Conservation (phyloP, 1,140 invertebrate genomes). For the Zelostemma sp. region DNA sequence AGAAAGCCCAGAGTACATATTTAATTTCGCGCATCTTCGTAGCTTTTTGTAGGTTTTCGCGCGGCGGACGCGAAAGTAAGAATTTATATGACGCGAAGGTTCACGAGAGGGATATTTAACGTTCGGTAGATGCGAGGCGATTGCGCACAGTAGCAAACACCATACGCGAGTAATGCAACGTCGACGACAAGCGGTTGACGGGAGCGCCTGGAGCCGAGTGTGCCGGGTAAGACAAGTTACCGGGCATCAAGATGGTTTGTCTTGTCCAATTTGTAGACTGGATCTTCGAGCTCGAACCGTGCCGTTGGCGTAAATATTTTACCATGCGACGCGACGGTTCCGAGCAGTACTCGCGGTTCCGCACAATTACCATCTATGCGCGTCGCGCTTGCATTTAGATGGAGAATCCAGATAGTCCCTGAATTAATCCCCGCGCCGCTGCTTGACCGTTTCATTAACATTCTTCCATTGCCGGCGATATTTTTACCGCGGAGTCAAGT, state of each 20-base stretch:
- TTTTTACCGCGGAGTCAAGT: not conserved
- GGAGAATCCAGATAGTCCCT: not conserved
- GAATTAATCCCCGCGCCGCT: not conserved
- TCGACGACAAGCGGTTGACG: slow-evolving; percentile 44
- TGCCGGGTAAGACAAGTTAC: slow-evolving; percentile 20
- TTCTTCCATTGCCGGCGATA: not conserved
- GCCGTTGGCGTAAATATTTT: slow-evolving; percentile 24
- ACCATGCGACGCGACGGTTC: slow-evolving; percentile 1
- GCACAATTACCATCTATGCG: slow-evolving; percentile 8
- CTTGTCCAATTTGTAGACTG: slow-evolving; percentile 34
- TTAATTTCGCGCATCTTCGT: no score
- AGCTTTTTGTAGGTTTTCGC: no score
- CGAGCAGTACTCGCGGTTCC: not conserved
- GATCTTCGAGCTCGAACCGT: slow-evolving; percentile 12
- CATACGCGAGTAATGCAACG: slow-evolving; percentile 32
- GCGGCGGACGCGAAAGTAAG: no score
- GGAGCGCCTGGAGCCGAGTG: slow-evolving; percentile 31
- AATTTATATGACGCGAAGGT: no score
- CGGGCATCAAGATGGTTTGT: slow-evolving; percentile 26
- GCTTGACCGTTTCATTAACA: slow-evolving; percentile 1
- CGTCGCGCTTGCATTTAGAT: slow-evolving; percentile 3
- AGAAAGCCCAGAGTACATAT: no score
- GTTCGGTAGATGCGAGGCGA: slow-evolving; percentile 18
- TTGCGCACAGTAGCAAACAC: slow-evolving; percentile 33
- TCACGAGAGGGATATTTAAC: slow-evolving; percentile 15